Conservation (phyloP, 1,140 invertebrate genomes). For the Acyrthosiphon pisum region DNA sequence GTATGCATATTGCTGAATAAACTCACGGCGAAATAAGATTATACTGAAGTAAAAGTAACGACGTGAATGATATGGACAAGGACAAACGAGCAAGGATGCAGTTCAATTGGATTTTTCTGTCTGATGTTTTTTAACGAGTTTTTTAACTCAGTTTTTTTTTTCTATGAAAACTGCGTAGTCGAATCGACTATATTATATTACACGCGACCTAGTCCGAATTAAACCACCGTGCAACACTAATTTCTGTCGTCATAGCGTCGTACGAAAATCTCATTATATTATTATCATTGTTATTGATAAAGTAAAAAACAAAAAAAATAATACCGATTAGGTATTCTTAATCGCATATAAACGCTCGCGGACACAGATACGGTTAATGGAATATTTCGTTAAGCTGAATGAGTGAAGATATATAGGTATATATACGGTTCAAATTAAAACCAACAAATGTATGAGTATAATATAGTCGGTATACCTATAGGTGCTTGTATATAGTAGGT, state of each 20-base stretch:
- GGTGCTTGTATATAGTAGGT: too few species aligned
- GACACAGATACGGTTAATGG: background rate
- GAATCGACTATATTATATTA: background rate
- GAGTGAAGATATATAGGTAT: background rate
- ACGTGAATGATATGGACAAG: background rate
- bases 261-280: background rate
- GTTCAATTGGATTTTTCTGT: constrained; percentile 5
- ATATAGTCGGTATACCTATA: too few species aligned
- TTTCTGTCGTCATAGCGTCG: background rate
- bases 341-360: background rate
- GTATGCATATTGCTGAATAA: background rate
- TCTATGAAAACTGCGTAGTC: background rate
- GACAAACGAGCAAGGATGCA: background rate
- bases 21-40: constrained; percentile 1
- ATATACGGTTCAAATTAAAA: background rate
- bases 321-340: background rate
- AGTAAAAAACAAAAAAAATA: background rate
- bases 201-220: background rate
- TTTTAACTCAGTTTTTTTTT: background rate
- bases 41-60: background rate
- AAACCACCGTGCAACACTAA: background rate
- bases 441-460: background rate
- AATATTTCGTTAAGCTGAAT: background rate
- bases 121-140: background rate
- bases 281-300: background rate